Base-by-base conservation (phyloP, 2,113 vertebrate species). In the Syngnathus typhle region DNA sequence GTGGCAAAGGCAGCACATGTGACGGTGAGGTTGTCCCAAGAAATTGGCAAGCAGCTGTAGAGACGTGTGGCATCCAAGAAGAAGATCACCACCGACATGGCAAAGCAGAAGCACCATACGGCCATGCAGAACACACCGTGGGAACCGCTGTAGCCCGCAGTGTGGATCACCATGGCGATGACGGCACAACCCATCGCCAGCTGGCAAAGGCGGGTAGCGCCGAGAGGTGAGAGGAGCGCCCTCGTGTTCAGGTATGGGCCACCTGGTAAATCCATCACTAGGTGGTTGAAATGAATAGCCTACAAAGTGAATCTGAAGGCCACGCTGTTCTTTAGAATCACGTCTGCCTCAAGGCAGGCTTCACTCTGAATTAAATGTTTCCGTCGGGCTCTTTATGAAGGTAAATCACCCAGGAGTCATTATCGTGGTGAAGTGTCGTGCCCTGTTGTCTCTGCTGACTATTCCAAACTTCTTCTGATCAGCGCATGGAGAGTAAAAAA, bases 1-100 rank as follows among this genome's bases (percentile, higher is more conserved):
- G 93, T 89, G 11, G 95, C 93, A 0, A 96, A 84, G 88, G 94
- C 95, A 7, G 95, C 94, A 0, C 93, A 93, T 0, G 96, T 92
- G 0, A 95, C 94, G 0, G 95, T 98, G 75, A 98, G 93, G 90
- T 98, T 95, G n/a, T 93, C 94, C 96, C 96, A 98, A 84, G 95
- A 98, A 0, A 96, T 69, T 6, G 75, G 92, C 58, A 97, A 91
- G 82, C 93, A 95, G 81, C 89, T 54, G 74, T 96, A 89, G 21
- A 98, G 92, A 32, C 73, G 91, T 0, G 94, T 95, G 65, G 94
- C 91, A 16, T 98, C 96, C 3, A 95, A 91, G 73, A 91, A 74
- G 11, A 95, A 81, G 72, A 96, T 88, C 58, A 91, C 83, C 0
- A 83, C 76, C 0, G 95, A 92, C 80, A 93, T 13, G 0, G 91